A percentile compares a stretch with the other conserved stretches of the same genome.
Evolutionary conservation across 2,888 invertebrate genomes (phyloP).

Genomic region (Polymixis lichenea): DNA sequence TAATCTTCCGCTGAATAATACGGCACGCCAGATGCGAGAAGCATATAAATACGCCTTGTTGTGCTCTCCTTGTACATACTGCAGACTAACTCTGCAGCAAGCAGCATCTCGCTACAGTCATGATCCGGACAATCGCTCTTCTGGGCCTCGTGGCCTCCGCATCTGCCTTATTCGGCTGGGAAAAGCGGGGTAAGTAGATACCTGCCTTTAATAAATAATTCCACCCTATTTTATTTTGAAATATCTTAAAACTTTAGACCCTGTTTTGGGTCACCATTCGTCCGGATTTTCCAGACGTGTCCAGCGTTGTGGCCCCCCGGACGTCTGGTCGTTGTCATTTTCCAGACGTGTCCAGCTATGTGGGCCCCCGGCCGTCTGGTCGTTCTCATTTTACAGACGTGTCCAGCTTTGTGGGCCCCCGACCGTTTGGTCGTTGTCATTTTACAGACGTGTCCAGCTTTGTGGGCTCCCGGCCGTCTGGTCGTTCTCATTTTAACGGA

Average conservation of each 20-base stretch:
- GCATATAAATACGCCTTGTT: conserved; percentile 29
- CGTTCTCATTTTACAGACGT: no score
- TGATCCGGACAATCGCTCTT: conserved; percentile 24
- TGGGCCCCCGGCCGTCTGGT: no score
- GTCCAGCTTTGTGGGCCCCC: no score
- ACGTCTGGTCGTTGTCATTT: no score
- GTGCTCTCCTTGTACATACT: background rate
- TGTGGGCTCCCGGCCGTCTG: no score
- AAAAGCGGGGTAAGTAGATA: background rate
- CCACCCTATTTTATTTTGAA: background rate
- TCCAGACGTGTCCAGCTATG: no score
- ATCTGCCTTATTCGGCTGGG: background rate
- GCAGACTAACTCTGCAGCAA: background rate
- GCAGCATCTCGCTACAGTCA: conserved; percentile 3
- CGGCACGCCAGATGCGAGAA: background rate
- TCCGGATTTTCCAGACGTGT: no score
- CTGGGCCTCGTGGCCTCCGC: conserved; percentile 13
- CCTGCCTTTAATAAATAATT: background rate
- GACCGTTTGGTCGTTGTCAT: no score
- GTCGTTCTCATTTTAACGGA: no score
- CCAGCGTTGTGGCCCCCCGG: no score
- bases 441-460: no score
- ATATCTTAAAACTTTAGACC: background rate
- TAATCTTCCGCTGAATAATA: background rate
- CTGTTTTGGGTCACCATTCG: no score